These are phyloP conservation scores for Nansenia antarctica DNA, from an alignment of 2,113 vertebrate genomes.

Conservation along the genomic window DNA sequence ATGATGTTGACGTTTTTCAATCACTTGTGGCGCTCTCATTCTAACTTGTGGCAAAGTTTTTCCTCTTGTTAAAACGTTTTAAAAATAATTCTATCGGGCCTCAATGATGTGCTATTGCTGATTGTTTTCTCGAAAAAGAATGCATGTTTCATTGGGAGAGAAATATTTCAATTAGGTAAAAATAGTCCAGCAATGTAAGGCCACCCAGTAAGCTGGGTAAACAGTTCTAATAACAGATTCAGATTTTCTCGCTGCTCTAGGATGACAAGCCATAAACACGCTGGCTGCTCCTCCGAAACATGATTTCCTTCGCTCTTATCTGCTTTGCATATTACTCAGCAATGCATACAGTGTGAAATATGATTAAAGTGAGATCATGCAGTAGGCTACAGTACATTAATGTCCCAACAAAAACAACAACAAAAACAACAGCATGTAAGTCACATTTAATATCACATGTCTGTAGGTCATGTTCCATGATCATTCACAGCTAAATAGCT, in stretches of 20 bases:
- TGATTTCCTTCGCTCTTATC: not conserved
- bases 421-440: not conserved
- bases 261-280: slow-evolving; percentile 46
- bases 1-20: not conserved
- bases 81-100: not conserved
- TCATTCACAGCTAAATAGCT: not conserved
- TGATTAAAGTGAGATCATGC: too few relatives aligned
- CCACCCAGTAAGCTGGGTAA: slow-evolving; percentile 19
- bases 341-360: slow-evolving; percentile 3
- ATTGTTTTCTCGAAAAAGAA: slow-evolving; percentile 26
- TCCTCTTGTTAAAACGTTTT: not conserved
- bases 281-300: slow-evolving; percentile 18
- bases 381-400: not conserved
- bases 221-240: slow-evolving; percentile 35
- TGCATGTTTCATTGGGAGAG: not conserved
- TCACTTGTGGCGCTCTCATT: slow-evolving; percentile 43
- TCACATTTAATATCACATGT: not conserved
- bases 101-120: not conserved
- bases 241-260: slow-evolving; percentile 18
- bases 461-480: too few relatives aligned
- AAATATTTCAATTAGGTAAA: not conserved
- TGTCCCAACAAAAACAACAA: not conserved
- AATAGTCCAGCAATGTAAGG: not conserved
- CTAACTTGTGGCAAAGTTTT: not conserved
- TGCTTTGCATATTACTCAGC: slow-evolving; percentile 16